These are phyloP conservation scores for Sphenodon punctatus DNA, from an alignment of 2,797 vertebrate genomes.

Conservation along the genomic window DNA sequence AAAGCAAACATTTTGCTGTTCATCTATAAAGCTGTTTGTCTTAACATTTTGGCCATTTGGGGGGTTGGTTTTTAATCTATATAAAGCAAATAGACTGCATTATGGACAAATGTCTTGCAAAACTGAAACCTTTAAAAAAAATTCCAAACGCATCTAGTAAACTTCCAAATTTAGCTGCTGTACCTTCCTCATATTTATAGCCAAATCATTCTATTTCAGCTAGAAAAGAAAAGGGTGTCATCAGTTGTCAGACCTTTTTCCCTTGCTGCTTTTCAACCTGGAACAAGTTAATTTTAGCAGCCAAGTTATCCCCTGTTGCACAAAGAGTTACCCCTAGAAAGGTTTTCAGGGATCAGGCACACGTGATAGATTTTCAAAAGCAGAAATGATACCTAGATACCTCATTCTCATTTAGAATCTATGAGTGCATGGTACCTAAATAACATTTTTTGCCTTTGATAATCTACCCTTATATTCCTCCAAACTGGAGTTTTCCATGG, in stretches of 20 bases:
- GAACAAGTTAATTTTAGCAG: neutral
- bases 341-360: too few species aligned
- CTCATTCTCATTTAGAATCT: too few species aligned
- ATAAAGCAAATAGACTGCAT: neutral
- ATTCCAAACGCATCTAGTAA: neutral
- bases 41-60: neutral
- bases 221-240: neutral
- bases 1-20: neutral
- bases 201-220: neutral
- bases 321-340: too few species aligned
- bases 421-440: too few species aligned
- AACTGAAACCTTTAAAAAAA: neutral
- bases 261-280: neutral
- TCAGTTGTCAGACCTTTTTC: neutral
- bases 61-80: neutral
- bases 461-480: too few species aligned
- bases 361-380: too few species aligned
- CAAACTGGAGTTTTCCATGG: neutral
- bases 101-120: neutral
- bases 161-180: neutral
- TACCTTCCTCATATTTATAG: neutral
- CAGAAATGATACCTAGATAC: too few species aligned
- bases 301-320: rapidly evolving
- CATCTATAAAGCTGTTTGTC: neutral
- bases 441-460: too few species aligned